phyloP scores from a whole-genome alignment of 2,797 vertebrate species.

The Enteromius treurensis region DNA sequence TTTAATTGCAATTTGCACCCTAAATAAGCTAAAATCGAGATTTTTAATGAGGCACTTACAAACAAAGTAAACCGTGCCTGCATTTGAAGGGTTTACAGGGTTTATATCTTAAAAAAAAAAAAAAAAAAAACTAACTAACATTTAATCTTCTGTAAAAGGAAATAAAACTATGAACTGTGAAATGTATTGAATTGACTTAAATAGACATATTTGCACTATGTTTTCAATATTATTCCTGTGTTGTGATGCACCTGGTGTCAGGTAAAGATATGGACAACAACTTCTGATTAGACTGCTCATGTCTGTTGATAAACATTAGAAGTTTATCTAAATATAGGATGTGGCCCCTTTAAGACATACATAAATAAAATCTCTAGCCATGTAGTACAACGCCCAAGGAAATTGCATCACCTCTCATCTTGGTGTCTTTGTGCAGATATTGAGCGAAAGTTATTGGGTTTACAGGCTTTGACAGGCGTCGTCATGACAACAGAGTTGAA shows the following conservation, averaged over 20 bases:
- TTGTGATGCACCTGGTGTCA: background rate
- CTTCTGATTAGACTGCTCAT: background rate
- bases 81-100: background rate
- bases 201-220: background rate
- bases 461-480: background rate
- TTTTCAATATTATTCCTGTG: background rate
- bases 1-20: background rate
- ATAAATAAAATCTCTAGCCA: background rate
- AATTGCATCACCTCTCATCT: background rate
- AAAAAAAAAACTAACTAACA: too few species aligned
- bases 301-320: background rate
- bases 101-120: too few species aligned
- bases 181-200: background rate
- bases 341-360: background rate
- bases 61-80: conserved; percentile 1
- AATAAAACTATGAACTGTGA: background rate
- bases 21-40: background rate
- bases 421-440: conserved; percentile 20
- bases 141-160: background rate
- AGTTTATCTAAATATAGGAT: background rate
- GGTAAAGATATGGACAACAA: background rate
- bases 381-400: background rate
- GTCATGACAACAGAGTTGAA: background rate
- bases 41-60: conserved; percentile 4
- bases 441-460: background rate